Evolutionary conservation across 2,797 vertebrate genomes (phyloP).

Genomic region (Pseudochaenichthys georgianus): DNA sequence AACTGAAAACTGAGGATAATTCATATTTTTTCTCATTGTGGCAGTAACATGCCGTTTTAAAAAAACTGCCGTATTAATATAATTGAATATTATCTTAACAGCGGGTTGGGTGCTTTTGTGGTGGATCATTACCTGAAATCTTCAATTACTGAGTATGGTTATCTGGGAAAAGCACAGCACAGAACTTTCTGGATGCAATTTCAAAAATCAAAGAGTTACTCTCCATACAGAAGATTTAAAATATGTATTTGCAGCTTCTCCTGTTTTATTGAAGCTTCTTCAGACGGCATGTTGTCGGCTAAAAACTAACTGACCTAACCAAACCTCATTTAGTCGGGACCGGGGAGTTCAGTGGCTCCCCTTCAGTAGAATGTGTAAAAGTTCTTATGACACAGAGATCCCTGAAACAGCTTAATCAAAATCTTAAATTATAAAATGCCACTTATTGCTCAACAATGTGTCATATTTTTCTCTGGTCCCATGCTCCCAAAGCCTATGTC

Average conservation of each 20-base stretch:
- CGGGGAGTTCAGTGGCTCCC: background rate
- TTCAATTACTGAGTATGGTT: background rate
- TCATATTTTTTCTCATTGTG: background rate
- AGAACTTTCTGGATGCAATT: background rate
- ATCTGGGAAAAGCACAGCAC: background rate
- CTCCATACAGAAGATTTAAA: background rate
- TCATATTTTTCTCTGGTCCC: no score
- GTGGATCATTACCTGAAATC: background rate
- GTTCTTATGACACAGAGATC: rapidly evolving
- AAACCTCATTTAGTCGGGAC: background rate
- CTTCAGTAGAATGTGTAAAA: background rate
- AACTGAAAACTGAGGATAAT: background rate
- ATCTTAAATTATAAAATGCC: slow-evolving; percentile 1
- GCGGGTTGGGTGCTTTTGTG: background rate
- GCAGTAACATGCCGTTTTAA: background rate
- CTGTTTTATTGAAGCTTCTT: background rate
- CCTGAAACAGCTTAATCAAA: slow-evolving; percentile 1
- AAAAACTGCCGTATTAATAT: background rate
- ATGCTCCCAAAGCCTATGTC: background rate
- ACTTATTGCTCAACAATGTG: background rate
- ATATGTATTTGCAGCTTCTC: background rate
- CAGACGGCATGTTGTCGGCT: background rate
- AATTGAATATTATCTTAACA: background rate
- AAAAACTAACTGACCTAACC: background rate
- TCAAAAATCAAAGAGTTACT: background rate